Conservation (phyloP, 2,797 vertebrate species). For the Syngnathus acus region DNA sequence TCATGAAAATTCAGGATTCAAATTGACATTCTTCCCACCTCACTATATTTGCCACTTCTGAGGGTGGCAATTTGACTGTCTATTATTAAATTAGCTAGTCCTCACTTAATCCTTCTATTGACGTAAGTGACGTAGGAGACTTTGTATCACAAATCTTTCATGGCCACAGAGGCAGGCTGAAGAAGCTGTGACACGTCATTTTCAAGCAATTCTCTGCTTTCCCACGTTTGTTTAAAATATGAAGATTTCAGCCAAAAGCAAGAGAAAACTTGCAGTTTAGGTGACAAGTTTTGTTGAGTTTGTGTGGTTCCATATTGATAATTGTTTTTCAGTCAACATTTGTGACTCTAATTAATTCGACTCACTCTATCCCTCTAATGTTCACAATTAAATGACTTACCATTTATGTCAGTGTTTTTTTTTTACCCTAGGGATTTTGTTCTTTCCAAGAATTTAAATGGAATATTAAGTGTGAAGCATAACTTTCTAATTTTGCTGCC, state of each 20-base stretch:
- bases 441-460: background rate
- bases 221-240: too few relatives aligned
- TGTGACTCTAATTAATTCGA: background rate
- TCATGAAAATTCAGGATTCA: conserved; percentile 7
- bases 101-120: background rate
- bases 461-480: background rate
- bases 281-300: background rate
- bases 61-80: background rate
- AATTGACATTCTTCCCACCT: background rate
- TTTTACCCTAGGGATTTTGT: background rate
- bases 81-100: background rate
- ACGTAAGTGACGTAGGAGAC: background rate
- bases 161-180: background rate
- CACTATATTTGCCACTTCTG: background rate
- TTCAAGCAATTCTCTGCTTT: too few relatives aligned
- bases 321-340: background rate
- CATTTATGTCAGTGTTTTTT: background rate
- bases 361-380: background rate
- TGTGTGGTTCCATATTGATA: background rate
- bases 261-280: background rate
- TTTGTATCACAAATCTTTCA: background rate
- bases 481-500: conserved; percentile 21
- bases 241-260: background rate
- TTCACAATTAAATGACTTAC: background rate
- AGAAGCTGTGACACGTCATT: too few relatives aligned